phyloP scores from a whole-genome alignment of 2,797 vertebrate genomes.

The Sebastes kiyomatsui region DNA sequence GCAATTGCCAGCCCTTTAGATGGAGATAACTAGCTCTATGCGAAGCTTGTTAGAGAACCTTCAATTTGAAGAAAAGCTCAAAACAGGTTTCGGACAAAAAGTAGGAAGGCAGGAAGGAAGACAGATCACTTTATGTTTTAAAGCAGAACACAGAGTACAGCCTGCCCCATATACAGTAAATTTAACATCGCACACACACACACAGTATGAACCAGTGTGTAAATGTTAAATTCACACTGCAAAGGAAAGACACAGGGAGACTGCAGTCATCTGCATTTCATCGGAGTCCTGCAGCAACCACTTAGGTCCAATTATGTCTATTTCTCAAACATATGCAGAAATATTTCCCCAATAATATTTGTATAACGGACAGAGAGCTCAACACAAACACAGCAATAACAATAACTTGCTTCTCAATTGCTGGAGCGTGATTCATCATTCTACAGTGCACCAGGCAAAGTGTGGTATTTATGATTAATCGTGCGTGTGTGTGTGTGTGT shows the following conservation, averaged over 20 bases:
- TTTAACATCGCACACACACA: not conserved
- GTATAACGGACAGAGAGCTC: not conserved
- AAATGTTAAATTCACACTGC: constrained; percentile 1
- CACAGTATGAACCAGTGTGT: not conserved
- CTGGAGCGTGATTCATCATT: not conserved
- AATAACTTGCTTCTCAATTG: not conserved
- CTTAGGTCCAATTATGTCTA: not conserved
- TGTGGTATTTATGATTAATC: constrained; percentile 47
- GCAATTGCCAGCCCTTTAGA: not conserved
- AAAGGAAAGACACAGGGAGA: not conserved
- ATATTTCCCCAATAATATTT: not conserved
- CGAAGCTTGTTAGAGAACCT: not conserved
- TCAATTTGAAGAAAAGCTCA: not conserved
- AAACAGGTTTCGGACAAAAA: not conserved
- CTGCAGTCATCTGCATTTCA: not conserved
- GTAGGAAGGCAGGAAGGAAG: not conserved
- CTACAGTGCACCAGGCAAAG: not conserved
- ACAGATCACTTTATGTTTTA: constrained; percentile 22
- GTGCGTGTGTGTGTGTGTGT: not conserved
- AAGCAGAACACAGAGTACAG: constrained; percentile 28
- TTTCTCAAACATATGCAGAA: not conserved
- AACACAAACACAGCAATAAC: not conserved
- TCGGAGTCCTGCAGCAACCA: not conserved
- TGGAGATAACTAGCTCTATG: not conserved
- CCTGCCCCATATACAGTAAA: constrained; percentile 24